These are phyloP conservation scores for Julus scandinavius DNA, from an alignment of 2,888 invertebrate genomes.

Conservation along the genomic window DNA sequence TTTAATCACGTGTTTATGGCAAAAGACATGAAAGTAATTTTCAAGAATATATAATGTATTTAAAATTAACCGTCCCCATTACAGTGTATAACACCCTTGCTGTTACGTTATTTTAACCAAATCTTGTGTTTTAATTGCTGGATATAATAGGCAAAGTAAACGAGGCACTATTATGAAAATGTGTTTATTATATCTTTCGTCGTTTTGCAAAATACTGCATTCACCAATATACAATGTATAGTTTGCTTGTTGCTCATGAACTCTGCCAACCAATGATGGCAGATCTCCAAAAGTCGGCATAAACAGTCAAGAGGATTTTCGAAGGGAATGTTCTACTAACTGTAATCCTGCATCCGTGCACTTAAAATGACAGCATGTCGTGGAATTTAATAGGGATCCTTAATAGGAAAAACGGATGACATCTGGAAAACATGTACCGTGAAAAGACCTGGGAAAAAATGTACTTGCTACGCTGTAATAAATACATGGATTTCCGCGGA, in stretches of 20 bases:
- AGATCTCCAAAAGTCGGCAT: not conserved
- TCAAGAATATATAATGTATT: too few relatives aligned
- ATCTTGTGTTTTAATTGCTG: too few relatives aligned
- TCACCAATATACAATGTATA: too few relatives aligned
- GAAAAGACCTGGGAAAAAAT: slow-evolving; percentile 1
- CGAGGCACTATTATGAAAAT: too few relatives aligned
- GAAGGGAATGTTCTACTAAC: not conserved
- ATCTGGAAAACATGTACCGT: slow-evolving; percentile 17
- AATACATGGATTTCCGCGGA: slow-evolving; percentile 21
- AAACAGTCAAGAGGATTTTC: not conserved
- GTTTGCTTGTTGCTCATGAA: not conserved
- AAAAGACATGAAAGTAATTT: too few relatives aligned
- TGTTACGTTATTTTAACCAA: too few relatives aligned
- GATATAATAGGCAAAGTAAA: too few relatives aligned
- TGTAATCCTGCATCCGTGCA: not conserved
- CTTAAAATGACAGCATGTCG: slow-evolving; percentile 21
- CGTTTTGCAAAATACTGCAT: too few relatives aligned
- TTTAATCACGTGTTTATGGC: too few relatives aligned
- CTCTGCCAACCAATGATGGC: not conserved
- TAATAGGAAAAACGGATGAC: slow-evolving; percentile 26
- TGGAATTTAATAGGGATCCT: slow-evolving; percentile 12
- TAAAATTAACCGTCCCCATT: too few relatives aligned
- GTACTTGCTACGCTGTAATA: not conserved
- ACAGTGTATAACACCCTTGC: too few relatives aligned
- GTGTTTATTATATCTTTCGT: too few relatives aligned